Evolutionary conservation across 2,797 vertebrate species (phyloP), one percentile per base, ranked within the genome.

Genomic region (Labroides dimidiatus): DNA sequence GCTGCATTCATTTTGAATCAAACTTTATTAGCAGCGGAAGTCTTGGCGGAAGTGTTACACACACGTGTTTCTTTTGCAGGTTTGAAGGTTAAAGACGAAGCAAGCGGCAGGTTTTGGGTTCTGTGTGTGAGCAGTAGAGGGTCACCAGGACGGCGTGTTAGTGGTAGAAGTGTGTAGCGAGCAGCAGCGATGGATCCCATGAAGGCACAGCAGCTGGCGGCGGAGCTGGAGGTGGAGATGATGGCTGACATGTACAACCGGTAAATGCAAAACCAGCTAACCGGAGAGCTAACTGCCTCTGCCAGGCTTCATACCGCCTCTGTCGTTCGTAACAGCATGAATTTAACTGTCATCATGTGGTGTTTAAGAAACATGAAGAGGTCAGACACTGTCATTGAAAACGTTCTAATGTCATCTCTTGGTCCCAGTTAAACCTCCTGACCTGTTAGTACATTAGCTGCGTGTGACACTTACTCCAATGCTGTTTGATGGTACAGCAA

Each of bases 171-270:
- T 19, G 0, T 15, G 27, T 45, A 11, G 56, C 0, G 63, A 74
- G 47, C 43, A 59, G 72, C 43, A 51, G 72, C 69, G 58, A 99
- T 99, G 97, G 97, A 99, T 86, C 96, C 96, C 4, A 82, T 96
- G 87, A 95, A 96, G 87, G 97, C 97, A 4, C 97, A 99, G 89
- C 96, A 99, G 86, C 86, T 99, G 84, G 97, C 97, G 24, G 97
- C 97, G 10, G 97, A 99, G 86, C 93, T 99, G 78, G 97, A 99
- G 90, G 97, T 98, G 86, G 97, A 99, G 77, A 99, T 99, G 97
- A 99, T 99, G 97, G 96, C 97, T 6, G 97, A 99, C 87, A 98
- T 99, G 97, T 99, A 99, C 88, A 99, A 97, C 91, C 95, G 97
- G 97, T 98, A 94, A 90, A 65, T 11, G 23, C 24, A 3, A 11